These are phyloP conservation scores for Leucopsar rothschildi DNA, from an alignment of 2,113 vertebrate genomes.

Conservation along the genomic window DNA sequence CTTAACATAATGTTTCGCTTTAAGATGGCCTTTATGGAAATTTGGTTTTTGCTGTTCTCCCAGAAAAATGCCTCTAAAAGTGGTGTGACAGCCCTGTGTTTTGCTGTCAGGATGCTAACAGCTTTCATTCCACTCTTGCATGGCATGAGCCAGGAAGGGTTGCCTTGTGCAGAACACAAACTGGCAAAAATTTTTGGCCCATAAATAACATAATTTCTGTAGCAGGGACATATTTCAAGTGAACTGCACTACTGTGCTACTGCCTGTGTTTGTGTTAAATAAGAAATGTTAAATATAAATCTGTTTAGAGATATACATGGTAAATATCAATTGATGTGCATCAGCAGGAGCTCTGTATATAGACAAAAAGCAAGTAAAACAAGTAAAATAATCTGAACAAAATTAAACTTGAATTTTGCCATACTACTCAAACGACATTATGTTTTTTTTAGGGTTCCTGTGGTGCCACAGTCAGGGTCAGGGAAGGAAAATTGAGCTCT, in stretches of 20 bases:
- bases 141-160: not conserved
- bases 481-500: not conserved
- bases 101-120: not conserved
- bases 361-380: not conserved
- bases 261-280: not conserved
- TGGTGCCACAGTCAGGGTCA: not conserved
- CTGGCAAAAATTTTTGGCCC: not conserved
- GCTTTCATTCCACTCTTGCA: not conserved
- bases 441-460: not conserved
- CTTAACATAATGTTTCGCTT: not conserved
- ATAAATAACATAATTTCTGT: not conserved
- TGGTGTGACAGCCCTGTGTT: not conserved
- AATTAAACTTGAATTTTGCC: not conserved
- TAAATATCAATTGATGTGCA: not conserved
- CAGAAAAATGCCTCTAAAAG: not conserved
- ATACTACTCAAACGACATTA: not conserved
- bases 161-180: not conserved
- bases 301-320: not conserved
- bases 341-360: not conserved
- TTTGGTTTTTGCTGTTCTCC: not conserved
- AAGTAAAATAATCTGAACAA: not conserved
- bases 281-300: not conserved
- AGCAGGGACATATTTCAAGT: not conserved
- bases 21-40: not conserved
- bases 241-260: not conserved